A percentile compares a stretch with the other conserved stretches of the same genome.
Conservation (phyloP, 2,888 invertebrate species). For the Sacculina carcini region DNA sequence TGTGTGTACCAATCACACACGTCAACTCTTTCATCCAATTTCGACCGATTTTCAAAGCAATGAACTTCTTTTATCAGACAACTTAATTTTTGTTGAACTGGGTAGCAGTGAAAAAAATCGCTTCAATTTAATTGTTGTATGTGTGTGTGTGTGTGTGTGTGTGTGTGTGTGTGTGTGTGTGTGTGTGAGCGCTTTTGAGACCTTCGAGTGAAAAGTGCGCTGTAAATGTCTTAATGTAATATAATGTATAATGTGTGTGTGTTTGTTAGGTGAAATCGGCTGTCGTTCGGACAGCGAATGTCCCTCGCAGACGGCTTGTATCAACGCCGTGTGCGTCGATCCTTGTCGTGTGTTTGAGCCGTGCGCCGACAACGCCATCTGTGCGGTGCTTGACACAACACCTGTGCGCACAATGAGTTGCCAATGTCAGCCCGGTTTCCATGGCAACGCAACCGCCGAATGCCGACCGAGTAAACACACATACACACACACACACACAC, state of each 20-base stretch:
- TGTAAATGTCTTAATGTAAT: too few species aligned
- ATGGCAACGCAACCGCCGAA: slow-evolving; percentile 57
- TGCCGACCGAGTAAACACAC: slow-evolving; percentile 58
- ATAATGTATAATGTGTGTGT: not conserved
- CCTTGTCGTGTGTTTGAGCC: slow-evolving; percentile 52
- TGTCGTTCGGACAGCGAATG: slow-evolving; percentile 61
- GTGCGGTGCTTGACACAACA: slow-evolving; percentile 52
- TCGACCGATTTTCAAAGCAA: too few species aligned
- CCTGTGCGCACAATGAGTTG: slow-evolving; percentile 73
- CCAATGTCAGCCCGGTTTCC: slow-evolving; percentile 63
- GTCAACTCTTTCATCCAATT: too few species aligned
- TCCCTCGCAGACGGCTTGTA: slow-evolving; percentile 46
- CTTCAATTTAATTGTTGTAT: too few species aligned
- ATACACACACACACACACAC: too few species aligned
- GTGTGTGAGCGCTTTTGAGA: too few species aligned
- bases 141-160: too few species aligned
- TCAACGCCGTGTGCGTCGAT: slow-evolving; percentile 52
- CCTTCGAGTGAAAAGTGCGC: too few species aligned
- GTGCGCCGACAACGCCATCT: slow-evolving; percentile 49
- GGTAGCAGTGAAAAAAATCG: too few species aligned
- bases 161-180: not conserved
- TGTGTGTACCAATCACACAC: too few species aligned
- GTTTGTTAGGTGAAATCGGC: slow-evolving; percentile 24
- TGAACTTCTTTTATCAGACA: too few species aligned
- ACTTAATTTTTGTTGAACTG: too few species aligned